These are phyloP conservation scores for Megathymus violae DNA, from an alignment of 1,140 invertebrate species.

Conservation along the genomic window DNA sequence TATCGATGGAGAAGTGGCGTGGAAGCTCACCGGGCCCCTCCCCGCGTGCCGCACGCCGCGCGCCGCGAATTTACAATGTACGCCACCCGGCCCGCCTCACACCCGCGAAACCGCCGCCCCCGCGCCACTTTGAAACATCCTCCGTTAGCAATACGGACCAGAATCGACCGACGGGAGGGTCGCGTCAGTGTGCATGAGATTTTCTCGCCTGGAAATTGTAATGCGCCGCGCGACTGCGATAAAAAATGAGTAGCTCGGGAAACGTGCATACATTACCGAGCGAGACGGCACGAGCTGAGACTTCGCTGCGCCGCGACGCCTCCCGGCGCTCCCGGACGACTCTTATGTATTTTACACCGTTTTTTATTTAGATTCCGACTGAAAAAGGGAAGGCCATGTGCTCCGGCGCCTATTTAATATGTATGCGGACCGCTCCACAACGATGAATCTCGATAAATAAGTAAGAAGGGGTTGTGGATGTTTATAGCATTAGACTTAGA, in stretches of 20 bases:
- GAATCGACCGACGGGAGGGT: background rate
- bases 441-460: no score
- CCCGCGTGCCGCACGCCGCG: no score
- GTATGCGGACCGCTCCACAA: conserved; percentile 33
- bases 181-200: conserved; percentile 64
- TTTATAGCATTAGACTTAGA: no score
- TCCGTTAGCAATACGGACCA: conserved; percentile 4
- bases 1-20: no score
- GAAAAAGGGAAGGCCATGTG: conserved; percentile 65
- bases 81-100: conserved; percentile 47
- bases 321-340: conserved; percentile 32
- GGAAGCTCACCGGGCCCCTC: no score
- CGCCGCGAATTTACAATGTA: conserved; percentile 70
- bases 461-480: no score
- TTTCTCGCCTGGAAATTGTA: conserved; percentile 81
- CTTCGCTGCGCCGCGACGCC: conserved; percentile 42
- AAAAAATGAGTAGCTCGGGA: conserved; percentile 78
- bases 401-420: conserved; percentile 45
- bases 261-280: conserved; percentile 79
- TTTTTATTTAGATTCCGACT: conserved; percentile 66
- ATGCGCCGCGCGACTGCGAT: conserved; percentile 78
- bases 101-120: conserved; percentile 44
- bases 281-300: conserved; percentile 62
- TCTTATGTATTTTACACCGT: conserved; percentile 60
- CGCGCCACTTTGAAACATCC: conserved; percentile 27